Evolutionary conservation across 1,140 invertebrate species (phyloP), one percentile per base, ranked within the genome.

Genomic region (Brachionus sp.): DNA sequence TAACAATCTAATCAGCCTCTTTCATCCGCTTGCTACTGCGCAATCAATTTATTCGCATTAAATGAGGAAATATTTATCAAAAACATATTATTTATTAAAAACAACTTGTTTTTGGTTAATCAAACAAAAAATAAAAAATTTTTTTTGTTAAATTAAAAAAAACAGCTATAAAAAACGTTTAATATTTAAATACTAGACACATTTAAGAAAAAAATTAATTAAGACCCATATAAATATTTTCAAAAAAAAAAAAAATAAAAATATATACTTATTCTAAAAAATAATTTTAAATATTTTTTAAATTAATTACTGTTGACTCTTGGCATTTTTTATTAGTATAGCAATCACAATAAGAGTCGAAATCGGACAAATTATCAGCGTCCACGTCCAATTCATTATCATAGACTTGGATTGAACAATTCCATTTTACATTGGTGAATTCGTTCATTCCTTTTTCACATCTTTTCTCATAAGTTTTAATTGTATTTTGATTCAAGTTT

Each of bases 331-430:
- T 75, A n/a, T 25, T 44, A 12, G 39, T 35, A 13, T 13, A 75
- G 25, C 70, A 75, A 13, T 75, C 70, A 75, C 70, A 75, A 46
- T 50, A 75, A 12, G 70, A 75, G 44, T 75, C 70, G 16, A 75
- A 75, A 13, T 75, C n/a, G 3, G 70, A 75, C 44, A 25, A 13
- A 46, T 75, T 75, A 46, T 75, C 70, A 25, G 19, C n/a, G 13
- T 75, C 70, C 5, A 70, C 37, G 9, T 70, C 35, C 37, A 70
- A 70, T 16, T 75, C 42, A 29, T 75, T 23, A 39, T 75, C 42
- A 75, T 46, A 25, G 2, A 75, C 23, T 75, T 75, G 70, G 13
- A 75, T 46, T 23, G 70, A 13, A 29, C 70, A 75, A 25, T 75
- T 75, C 70, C 70, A 75, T 25, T 44, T 5, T 3, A 25, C 7